A percentile compares a stretch with the other conserved stretches of the same genome.
phyloP scores from a whole-genome alignment of 2,888 invertebrate species.

The Lypha dubia region DNA sequence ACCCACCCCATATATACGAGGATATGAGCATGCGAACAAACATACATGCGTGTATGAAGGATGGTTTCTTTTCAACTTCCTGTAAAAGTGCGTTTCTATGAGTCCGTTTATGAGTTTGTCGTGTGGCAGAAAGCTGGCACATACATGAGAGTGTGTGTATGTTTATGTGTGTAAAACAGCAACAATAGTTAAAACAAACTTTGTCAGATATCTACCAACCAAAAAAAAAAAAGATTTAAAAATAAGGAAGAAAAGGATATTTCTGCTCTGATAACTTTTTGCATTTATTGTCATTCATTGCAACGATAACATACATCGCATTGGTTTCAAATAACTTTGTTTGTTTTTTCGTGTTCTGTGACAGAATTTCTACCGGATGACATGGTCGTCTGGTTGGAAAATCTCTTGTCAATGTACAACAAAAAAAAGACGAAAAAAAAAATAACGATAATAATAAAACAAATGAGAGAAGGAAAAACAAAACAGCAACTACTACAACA shows the following conservation, averaged over 20 bases:
- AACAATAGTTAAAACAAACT: constrained; percentile 22
- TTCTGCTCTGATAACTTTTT: constrained; percentile 74
- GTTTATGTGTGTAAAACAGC: neutral
- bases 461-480: constrained; percentile 35
- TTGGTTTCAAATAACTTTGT: constrained; percentile 45
- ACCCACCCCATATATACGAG: too few relatives aligned
- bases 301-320: constrained; percentile 57
- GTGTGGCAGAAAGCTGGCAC: neutral
- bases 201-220: neutral
- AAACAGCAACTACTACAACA: constrained; percentile 29
- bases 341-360: constrained; percentile 29
- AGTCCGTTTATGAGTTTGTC: constrained; percentile 36
- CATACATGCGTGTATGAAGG: constrained; percentile 11
- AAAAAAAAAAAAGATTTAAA: neutral
- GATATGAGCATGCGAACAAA: too few relatives aligned
- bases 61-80: constrained; percentile 34
- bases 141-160: neutral
- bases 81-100: constrained; percentile 50
- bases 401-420: constrained; percentile 70
- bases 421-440: constrained; percentile 28
- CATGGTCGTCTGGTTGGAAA: constrained; percentile 72
- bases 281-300: constrained; percentile 71
- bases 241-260: constrained; percentile 57
- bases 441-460: constrained; percentile 36
- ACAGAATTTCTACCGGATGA: constrained; percentile 70